These are phyloP conservation scores for Drosophila kepulauana DNA, from an alignment of 1,140 invertebrate species.

Conservation along the genomic window DNA sequence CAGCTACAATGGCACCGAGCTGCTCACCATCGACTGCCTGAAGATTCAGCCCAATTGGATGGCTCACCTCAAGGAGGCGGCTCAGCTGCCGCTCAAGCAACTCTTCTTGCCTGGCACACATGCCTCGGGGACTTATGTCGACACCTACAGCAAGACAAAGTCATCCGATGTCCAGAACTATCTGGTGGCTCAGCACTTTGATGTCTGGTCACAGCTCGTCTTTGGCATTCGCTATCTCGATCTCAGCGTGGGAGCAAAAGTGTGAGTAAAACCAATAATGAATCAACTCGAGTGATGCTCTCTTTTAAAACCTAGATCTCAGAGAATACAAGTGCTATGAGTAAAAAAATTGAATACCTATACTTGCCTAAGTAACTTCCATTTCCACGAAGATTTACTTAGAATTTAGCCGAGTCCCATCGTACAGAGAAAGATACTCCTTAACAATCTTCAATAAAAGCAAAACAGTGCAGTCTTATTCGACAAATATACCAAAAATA, in stretches of 20 bases:
- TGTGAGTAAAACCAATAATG: background rate
- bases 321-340: too few relatives aligned
- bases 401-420: too few relatives aligned
- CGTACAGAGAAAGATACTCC: too few relatives aligned
- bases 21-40: constrained; percentile 87
- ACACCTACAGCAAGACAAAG: constrained; percentile 83
- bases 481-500: too few relatives aligned
- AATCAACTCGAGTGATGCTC: too few relatives aligned
- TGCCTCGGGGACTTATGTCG: constrained; percentile 88
- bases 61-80: constrained; percentile 85
- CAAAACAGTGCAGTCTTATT: too few relatives aligned
- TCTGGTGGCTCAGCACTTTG: constrained; percentile 89
- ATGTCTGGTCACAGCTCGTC: constrained; percentile 91
- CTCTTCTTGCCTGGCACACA: constrained; percentile 86
- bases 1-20: constrained; percentile 85
- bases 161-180: constrained; percentile 84
- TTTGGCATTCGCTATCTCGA: constrained; percentile 93
- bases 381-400: too few relatives aligned
- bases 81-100: constrained; percentile 62
- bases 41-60: constrained; percentile 89
- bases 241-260: constrained; percentile 87
- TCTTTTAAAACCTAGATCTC: too few relatives aligned
- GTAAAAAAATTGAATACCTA: too few relatives aligned
- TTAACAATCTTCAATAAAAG: too few relatives aligned
- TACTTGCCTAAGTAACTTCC: too few relatives aligned